phyloP scores from a whole-genome alignment of 1,140 invertebrate species.

The Cyrtorhinus lividipennis region DNA sequence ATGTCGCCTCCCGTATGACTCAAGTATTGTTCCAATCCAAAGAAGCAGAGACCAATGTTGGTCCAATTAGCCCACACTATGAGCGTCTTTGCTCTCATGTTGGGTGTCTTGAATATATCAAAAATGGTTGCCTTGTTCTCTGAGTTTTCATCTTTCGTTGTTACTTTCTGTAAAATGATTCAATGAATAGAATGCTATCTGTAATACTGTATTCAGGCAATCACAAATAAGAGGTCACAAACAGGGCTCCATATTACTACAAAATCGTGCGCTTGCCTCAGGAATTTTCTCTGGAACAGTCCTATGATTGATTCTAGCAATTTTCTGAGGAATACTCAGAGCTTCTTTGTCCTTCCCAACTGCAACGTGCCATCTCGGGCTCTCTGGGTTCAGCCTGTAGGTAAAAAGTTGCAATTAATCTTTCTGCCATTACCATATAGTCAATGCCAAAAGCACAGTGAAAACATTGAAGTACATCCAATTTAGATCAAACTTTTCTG shows the following conservation, averaged over 20 bases:
- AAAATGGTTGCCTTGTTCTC: conserved; percentile 38
- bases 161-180: not conserved
- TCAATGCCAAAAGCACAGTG: too few relatives aligned
- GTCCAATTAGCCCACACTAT: conserved; percentile 55
- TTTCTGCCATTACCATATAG: too few relatives aligned
- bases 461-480: too few relatives aligned
- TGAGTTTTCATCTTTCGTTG: conserved; percentile 15
- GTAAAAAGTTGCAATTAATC: too few relatives aligned
- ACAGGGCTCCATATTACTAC: too few relatives aligned
- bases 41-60: conserved; percentile 56
- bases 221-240: too few relatives aligned
- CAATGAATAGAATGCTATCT: too few relatives aligned
- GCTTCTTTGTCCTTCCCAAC: conserved; percentile 51
- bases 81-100: conserved; percentile 54
- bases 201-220: too few relatives aligned
- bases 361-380: conserved; percentile 63
- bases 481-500: too few relatives aligned
- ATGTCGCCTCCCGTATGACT: conserved; percentile 54
- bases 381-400: conserved; percentile 53
- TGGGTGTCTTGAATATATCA: conserved; percentile 55
- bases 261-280: conserved; percentile 5
- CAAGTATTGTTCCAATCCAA: conserved; percentile 59
- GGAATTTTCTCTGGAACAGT: conserved; percentile 22
- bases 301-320: conserved; percentile 42
- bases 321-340: conserved; percentile 46